Conservation (phyloP, 2,888 invertebrate genomes). For the Anthrax anthrax region DNA sequence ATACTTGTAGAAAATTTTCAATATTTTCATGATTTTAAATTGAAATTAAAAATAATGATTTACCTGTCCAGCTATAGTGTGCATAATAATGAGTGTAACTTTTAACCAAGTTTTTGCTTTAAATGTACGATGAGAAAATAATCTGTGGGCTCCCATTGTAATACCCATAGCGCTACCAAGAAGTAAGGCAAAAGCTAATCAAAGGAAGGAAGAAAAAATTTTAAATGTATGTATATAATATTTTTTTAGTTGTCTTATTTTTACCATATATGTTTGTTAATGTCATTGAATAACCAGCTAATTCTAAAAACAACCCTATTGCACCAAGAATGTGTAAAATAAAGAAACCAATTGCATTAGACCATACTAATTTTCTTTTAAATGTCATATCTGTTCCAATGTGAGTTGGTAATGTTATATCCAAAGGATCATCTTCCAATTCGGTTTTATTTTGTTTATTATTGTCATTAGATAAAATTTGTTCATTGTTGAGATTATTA, state of each 20-base stretch:
- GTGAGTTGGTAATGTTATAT: conserved; percentile 23
- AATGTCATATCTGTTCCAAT: conserved; percentile 38
- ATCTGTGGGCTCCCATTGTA: conserved; percentile 67
- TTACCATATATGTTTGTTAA: conserved; percentile 31
- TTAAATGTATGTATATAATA: neutral
- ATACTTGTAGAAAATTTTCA: too few species aligned
- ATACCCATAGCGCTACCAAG: conserved; percentile 42
- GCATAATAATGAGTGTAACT: conserved; percentile 45
- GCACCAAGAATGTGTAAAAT: conserved; percentile 38
- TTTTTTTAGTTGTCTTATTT: conserved; percentile 11
- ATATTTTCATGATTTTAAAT: too few species aligned
- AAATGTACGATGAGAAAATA: conserved; percentile 64
- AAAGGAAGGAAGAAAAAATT: conserved; percentile 6
- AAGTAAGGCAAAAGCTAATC: conserved; percentile 15
- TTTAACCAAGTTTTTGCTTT: conserved; percentile 52
- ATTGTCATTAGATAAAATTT: too few species aligned
- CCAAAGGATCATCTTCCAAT: conserved; percentile 6
- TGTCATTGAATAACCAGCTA: conserved; percentile 19
- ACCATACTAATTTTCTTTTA: conserved; percentile 44
- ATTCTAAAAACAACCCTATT: conserved; percentile 8
- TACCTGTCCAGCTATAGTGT: conserved; percentile 67
- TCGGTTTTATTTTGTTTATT: conserved; percentile 8
- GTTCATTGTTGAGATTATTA: conserved; percentile 7
- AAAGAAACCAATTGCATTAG: conserved; percentile 44
- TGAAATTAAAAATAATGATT: conserved; percentile 11